Evolutionary conservation across 1,140 invertebrate species (phyloP), one percentile per base, ranked within the genome.

Genomic region (Drosophila repletoides): DNA sequence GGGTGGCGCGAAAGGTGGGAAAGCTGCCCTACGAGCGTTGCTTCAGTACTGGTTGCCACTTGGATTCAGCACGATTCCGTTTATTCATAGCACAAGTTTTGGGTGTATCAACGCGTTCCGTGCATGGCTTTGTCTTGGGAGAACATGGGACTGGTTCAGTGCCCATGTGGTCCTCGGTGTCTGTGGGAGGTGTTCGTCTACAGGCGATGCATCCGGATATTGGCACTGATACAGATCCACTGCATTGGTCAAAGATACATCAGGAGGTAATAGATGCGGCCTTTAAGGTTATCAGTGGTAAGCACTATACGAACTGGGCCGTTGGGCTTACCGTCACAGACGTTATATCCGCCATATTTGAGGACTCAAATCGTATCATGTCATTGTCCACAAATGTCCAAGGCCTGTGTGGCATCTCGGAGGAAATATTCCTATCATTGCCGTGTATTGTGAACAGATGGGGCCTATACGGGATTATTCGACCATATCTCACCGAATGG

Each of bases 241-340:
- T 97, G 88, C 92, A 95, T 12, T 98, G 95, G 95, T 88, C 91
- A 19, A 91, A 94, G 4, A 76, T 97, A 1, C 94, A 95, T 66
- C 92, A 92, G 36, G 91, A 95, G 52, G 96, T 98, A 0, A 93
- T 96, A 0, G 90, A 94, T 40, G 95, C 94, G 67, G 96, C 95
- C 0, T 95, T 95, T 73, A 93, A 96, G 76, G 94, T 97, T 9
- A 96, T 96, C 77, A 94, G 93, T 72, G 90, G 95, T 51, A 97
- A 97, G 84, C 95, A 96, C 0, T 97, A 97, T 88, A 97, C 96
- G 0, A 96, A 95, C 15, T 97, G 96, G 96, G 96, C 96, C 3
- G 95, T 97, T 72, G 96, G 95, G 0, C 91, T 97, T 1, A 95
- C 95, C 70, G 92, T 95, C 0, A 92, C 95, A 0, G 92, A 94